Conservation (phyloP, 53 echinoderm and acorn worm species). For the Astropecten irregularis region DNA sequence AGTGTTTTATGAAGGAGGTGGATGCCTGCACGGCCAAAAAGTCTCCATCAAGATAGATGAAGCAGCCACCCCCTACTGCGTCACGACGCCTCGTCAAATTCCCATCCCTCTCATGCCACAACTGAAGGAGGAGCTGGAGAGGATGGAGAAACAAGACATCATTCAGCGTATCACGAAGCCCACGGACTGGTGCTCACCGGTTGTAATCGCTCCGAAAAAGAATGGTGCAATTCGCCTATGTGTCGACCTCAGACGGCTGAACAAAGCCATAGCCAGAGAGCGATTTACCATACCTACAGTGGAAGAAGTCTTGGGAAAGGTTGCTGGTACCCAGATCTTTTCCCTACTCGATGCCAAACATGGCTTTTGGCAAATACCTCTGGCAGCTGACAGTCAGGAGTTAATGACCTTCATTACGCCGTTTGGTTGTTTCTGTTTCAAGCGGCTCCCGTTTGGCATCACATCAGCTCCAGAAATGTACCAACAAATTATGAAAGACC, state of each 20-base stretch:
- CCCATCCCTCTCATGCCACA: conserved; percentile 16
- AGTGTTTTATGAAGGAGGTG: conserved; percentile 31
- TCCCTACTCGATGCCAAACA: no score
- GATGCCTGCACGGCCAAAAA: not conserved
- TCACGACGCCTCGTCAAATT: not conserved
- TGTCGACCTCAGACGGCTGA: no score
- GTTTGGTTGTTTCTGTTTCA: conserved; percentile 3
- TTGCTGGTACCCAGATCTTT: conserved; percentile 5
- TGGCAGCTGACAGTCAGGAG: not conserved
- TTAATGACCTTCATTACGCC: conserved; percentile 6
- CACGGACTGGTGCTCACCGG: conserved; percentile 10
- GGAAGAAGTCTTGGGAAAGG: no score
- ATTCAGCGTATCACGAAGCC: conserved; percentile 3
- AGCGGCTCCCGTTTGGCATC: not conserved
- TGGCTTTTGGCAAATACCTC: conserved; percentile 17
- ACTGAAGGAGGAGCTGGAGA: conserved; percentile 1
- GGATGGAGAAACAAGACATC: conserved; percentile 2
- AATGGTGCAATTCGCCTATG: conserved; percentile 9
- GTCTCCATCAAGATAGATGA: not conserved
- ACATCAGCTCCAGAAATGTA: conserved; percentile 4
- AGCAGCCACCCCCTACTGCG: not conserved
- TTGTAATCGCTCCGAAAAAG: conserved; percentile 29
- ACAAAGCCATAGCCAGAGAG: no score
- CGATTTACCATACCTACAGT: no score
- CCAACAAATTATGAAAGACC: conserved; percentile 1